Percentiles rank a stretch among this genome's conserved stretches.
These are phyloP conservation scores for Odontophorus gujanensis DNA, from an alignment of 2,113 vertebrate species.

Conservation along the genomic window DNA sequence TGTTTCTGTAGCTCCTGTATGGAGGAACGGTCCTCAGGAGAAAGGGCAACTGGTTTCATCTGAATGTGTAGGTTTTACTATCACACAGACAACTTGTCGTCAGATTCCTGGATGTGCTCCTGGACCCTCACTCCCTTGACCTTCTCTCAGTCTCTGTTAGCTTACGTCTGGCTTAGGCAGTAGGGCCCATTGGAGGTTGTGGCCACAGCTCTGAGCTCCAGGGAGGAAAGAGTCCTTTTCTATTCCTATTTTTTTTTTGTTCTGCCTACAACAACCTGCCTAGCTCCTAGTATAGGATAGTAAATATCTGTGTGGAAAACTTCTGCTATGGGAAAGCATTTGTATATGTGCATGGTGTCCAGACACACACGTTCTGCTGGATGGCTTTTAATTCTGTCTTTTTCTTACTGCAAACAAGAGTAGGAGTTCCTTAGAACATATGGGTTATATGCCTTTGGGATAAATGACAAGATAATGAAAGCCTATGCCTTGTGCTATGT, in stretches of 20 bases:
- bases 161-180: neutral
- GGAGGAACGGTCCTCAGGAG: neutral
- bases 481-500: neutral
- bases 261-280: neutral
- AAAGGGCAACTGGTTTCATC: neutral
- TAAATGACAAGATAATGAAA: neutral
- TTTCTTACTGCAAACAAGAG: neutral
- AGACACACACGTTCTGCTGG: neutral
- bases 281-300: neutral
- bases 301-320: neutral
- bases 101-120: neutral
- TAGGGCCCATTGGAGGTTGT: neutral
- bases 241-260: neutral
- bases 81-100: neutral
- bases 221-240: neutral
- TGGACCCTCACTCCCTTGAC: neutral
- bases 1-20: neutral
- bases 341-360: neutral
- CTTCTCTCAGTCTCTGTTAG: neutral
- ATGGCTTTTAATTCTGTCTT: neutral
- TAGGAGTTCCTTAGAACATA: neutral
- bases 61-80: neutral
- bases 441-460: neutral
- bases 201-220: neutral
- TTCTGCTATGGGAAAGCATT: accelerated